Conservation (phyloP, 2,888 invertebrate genomes). For the Abrostola triplasia region DNA sequence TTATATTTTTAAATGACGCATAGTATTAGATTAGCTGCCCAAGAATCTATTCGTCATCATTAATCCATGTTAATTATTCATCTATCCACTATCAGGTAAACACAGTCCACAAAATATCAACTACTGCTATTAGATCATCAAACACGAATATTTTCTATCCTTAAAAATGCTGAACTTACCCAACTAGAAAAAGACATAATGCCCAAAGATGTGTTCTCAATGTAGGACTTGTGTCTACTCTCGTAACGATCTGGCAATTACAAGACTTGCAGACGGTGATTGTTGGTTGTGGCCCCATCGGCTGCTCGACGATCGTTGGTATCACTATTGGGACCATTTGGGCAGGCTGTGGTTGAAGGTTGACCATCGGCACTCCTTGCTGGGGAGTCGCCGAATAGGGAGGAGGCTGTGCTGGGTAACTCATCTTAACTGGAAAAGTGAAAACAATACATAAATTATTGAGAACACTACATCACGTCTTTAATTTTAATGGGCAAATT, state of each 20-base stretch:
- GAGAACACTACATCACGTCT: background rate
- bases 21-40: no score
- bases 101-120: no score
- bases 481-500: no score
- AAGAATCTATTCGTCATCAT: no score
- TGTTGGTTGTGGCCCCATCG: conserved; percentile 77
- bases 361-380: conserved; percentile 20
- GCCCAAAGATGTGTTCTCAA: conserved; percentile 45
- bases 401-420: conserved; percentile 25
- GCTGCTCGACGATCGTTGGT: conserved; percentile 11
- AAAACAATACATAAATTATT: background rate
- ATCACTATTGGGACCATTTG: conserved; percentile 17
- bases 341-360: conserved; percentile 29
- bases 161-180: conserved; percentile 25
- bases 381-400: conserved; percentile 21
- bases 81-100: no score
- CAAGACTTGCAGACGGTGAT: conserved; percentile 82
- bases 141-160: no score
- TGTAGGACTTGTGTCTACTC: conserved; percentile 10
- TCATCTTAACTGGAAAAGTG: conserved; percentile 36
- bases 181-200: conserved; percentile 16
- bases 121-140: no score
- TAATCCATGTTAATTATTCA: no score
- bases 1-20: no score
- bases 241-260: conserved; percentile 67